Evolutionary conservation across 2,113 vertebrate genomes (phyloP).

Genomic region (Corythornis madagascariensis): DNA sequence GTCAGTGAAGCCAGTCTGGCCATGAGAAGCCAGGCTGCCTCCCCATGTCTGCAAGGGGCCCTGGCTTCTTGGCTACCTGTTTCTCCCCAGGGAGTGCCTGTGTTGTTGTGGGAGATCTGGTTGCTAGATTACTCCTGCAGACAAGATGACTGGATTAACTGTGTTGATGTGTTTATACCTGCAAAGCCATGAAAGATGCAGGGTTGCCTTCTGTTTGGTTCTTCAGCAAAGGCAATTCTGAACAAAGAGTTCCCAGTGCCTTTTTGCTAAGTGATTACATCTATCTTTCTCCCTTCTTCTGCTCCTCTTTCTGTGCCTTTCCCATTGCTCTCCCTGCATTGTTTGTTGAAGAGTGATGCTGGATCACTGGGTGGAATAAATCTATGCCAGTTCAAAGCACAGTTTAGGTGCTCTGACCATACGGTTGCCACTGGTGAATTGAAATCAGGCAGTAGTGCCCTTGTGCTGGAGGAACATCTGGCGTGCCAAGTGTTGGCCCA

Average conservation of each 20-base stretch:
- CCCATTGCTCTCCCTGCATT: background rate
- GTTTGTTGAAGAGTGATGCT: background rate
- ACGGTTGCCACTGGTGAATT: background rate
- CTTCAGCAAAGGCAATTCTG: background rate
- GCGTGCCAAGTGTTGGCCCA: accelerated
- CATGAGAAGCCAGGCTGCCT: background rate
- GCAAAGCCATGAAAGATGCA: background rate
- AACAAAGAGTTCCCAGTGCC: background rate
- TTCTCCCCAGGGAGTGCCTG: background rate
- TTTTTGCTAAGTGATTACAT: background rate
- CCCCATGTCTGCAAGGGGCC: background rate
- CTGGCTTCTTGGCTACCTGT: background rate
- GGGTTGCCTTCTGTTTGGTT: background rate
- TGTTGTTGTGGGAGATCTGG: background rate
- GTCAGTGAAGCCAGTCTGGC: background rate
- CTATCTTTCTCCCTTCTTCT: background rate
- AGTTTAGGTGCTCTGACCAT: background rate
- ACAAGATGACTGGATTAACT: background rate
- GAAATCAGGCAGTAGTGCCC: background rate
- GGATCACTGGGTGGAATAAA: background rate
- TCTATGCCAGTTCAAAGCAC: background rate
- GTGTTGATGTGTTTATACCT: background rate
- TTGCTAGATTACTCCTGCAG: background rate
- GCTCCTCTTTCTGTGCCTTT: background rate
- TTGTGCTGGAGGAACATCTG: background rate